phyloP scores from a whole-genome alignment of 2,113 vertebrate species.

The Triplophysa siluroides region DNA sequence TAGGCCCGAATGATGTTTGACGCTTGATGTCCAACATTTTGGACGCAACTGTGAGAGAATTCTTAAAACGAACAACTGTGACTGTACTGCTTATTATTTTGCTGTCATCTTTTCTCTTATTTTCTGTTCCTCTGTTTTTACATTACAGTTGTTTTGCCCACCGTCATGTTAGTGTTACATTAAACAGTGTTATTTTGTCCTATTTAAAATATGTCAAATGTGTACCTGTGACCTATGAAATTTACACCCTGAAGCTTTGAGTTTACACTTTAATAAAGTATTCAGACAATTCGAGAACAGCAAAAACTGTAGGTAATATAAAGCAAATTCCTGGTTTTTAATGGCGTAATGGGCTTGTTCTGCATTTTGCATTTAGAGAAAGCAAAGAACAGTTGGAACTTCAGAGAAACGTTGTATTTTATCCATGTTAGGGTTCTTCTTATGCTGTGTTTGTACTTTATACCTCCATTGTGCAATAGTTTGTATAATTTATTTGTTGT shows the following conservation, averaged over 20 bases:
- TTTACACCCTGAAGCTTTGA: no score
- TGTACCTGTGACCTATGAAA: neutral
- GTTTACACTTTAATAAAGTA: no score
- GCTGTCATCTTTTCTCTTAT: neutral
- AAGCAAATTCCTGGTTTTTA: neutral
- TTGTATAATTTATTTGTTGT: slow-evolving; percentile 61
- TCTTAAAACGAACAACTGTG: slow-evolving; percentile 19
- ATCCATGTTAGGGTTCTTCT: slow-evolving; percentile 12
- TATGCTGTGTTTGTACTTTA: slow-evolving; percentile 56
- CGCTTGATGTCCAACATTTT: neutral
- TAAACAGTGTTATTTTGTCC: slow-evolving; percentile 43
- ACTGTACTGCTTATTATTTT: slow-evolving; percentile 12
- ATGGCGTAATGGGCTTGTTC: neutral
- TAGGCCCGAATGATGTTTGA: neutral
- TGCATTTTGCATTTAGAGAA: neutral
- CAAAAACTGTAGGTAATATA: neutral
- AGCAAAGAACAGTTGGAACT: neutral
- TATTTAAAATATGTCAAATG: slow-evolving; percentile 15
- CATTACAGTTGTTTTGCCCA: neutral
- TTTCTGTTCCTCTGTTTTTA: neutral
- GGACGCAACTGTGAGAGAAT: neutral
- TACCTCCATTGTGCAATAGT: slow-evolving; percentile 76
- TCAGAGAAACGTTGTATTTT: neutral
- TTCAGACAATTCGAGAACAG: no score
- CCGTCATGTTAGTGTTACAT: slow-evolving; percentile 12